Evolutionary conservation across 1,140 invertebrate species (phyloP), one percentile per base, ranked within the genome.

Genomic region (Heliconius eleuchia): DNA sequence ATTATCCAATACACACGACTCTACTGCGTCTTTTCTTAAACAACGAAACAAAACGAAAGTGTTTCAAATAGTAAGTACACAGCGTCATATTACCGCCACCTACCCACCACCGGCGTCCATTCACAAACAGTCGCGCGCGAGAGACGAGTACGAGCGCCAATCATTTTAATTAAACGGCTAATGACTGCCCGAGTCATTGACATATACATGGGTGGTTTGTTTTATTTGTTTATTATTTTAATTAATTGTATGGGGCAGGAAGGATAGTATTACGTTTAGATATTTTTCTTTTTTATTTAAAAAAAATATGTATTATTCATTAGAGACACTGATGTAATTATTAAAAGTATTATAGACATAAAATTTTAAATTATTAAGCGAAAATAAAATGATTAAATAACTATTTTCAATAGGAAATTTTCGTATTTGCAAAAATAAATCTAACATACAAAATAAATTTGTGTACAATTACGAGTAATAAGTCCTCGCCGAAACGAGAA

Each of bases 91-190:
- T 89, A 87, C 37, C 74, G 79, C 82, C 42, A 23, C 74, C 70
- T 39, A 42, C 39, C 46, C 74, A 77, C 82, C 42, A 23, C 74
- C 46, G 71, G 34, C 60, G 72, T 77, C 78, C 86, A 88, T 86
- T 86, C 84, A 88, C 78, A 79, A 86, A 83, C 81, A 71, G 80
- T n/a, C 75, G 74, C 79, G 77, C 88, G 84, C 77, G 85, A 83
- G 81, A 80, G 74, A 74, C 60, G 60, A 66, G 60, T 57, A 57
- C 55, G 55, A 23, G 18, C 76, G 80, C 84, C 88, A 89, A 87
- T 87, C 84, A 84, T 81, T 87, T 84, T 88, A 89, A 88, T 89
- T 84, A 84, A 74, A 80, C 78, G 73, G 70, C 81, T 86, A 81
- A 84, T 84, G 81, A 80, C 70, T 70, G 66, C 19, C 27, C 76